phyloP scores from a whole-genome alignment of 1,140 invertebrate species.

The Aricia agestis region DNA sequence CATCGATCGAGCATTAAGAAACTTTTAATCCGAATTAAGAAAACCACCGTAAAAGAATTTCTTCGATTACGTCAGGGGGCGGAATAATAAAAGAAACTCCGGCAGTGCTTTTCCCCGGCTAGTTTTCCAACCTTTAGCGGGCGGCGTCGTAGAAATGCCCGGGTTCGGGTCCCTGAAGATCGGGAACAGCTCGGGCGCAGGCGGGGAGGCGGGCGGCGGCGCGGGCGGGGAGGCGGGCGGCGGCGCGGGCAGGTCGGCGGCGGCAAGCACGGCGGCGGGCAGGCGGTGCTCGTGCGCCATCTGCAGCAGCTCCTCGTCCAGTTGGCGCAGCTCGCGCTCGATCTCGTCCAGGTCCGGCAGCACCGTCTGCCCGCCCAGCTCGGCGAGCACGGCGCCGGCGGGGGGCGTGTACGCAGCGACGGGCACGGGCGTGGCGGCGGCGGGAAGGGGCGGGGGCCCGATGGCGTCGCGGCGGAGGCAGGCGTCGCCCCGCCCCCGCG shows the following conservation, averaged over 20 bases:
- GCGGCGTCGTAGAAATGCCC: slow-evolving; percentile 27
- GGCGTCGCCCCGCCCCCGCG: slow-evolving; percentile 38
- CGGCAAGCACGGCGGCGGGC: slow-evolving; percentile 50
- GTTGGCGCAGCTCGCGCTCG: slow-evolving; percentile 58
- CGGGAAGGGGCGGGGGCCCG: slow-evolving; percentile 53
- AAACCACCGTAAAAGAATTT: too few species aligned
- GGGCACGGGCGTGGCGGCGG: slow-evolving; percentile 48
- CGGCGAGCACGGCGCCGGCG: slow-evolving; percentile 46
- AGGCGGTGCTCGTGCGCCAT: slow-evolving; percentile 67
- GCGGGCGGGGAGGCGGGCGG: neutral
- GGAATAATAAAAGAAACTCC: too few species aligned
- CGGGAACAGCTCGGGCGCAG: slow-evolving; percentile 46
- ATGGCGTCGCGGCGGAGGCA: slow-evolving; percentile 61
- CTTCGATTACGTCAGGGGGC: too few species aligned
- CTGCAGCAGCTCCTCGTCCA: slow-evolving; percentile 63
- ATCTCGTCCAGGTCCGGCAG: slow-evolving; percentile 64
- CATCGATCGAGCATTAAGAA: too few species aligned
- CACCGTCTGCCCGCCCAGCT: slow-evolving; percentile 52
- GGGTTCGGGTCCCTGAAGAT: slow-evolving; percentile 62
- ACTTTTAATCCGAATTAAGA: too few species aligned
- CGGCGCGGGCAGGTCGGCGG: slow-evolving; percentile 35
- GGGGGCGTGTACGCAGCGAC: slow-evolving; percentile 35
- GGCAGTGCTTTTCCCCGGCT: too few species aligned
- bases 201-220: slow-evolving; percentile 21
- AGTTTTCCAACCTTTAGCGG: neutral